A percentile compares a stretch with the other conserved stretches of the same genome.
Evolutionary conservation across 2,797 vertebrate genomes (phyloP).

Genomic region (Crax fasciolata): DNA sequence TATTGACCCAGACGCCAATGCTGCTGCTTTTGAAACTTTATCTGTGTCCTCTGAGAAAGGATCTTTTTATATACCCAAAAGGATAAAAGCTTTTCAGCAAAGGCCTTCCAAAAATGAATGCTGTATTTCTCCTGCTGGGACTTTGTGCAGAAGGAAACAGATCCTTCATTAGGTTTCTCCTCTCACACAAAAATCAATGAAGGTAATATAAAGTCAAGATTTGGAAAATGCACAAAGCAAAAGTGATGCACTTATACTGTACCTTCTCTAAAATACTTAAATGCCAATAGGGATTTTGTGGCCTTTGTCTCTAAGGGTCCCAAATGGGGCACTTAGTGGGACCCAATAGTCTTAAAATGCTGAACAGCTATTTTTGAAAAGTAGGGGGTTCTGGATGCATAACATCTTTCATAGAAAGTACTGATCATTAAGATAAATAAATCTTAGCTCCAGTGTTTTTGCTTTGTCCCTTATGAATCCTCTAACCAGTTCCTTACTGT

Average conservation of each 20-base stretch:
- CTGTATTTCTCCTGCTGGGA: background rate
- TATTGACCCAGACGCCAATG: background rate
- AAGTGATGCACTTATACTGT: background rate
- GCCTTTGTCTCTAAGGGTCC: background rate
- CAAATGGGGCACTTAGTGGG: rapidly evolving
- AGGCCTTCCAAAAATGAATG: background rate
- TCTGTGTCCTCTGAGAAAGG: background rate
- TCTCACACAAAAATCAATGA: background rate
- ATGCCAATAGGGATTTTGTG: background rate
- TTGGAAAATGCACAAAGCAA: background rate
- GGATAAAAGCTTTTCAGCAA: background rate
- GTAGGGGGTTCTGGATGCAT: background rate
- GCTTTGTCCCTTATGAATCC: background rate
- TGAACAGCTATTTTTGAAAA: background rate
- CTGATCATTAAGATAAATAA: background rate
- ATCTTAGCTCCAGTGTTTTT: background rate
- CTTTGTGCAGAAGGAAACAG: slow-evolving; percentile 7
- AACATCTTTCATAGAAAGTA: background rate
- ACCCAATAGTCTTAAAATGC: background rate
- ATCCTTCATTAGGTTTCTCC: background rate
- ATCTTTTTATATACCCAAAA: slow-evolving; percentile 13
- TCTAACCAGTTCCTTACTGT: background rate
- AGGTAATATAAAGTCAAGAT: background rate
- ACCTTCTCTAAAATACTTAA: background rate
- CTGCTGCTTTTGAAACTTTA: slow-evolving; percentile 25